A percentile compares a stretch with the other conserved stretches of the same genome.
Conservation (phyloP, 2,888 invertebrate species). For the Drepanosiphum platanoidis region DNA sequence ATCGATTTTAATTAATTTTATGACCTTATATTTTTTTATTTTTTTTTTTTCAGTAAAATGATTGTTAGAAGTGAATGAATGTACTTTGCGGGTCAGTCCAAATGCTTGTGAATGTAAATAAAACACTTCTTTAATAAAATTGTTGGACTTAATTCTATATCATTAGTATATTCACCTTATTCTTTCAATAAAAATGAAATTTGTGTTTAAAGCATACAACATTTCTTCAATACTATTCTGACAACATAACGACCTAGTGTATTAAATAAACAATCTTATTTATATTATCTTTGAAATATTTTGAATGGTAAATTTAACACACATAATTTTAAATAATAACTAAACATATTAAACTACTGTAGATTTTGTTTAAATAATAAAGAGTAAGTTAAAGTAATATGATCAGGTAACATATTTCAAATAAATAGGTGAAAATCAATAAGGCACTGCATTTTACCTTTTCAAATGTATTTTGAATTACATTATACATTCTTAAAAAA, state of each 20-base stretch:
- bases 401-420: too few relatives aligned
- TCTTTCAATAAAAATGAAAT: neutral
- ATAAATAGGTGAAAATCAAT: too few relatives aligned
- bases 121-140: slow-evolving; percentile 56
- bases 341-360: too few relatives aligned
- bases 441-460: too few relatives aligned
- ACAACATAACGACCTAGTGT: neutral
- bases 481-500: too few relatives aligned
- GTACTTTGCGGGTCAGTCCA: slow-evolving; percentile 15
- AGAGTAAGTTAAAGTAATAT: too few relatives aligned
- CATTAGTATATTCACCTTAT: neutral
- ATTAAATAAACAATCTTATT: too few relatives aligned
- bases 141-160: slow-evolving; percentile 34
- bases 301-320: too few relatives aligned
- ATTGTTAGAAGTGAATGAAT: slow-evolving; percentile 48
- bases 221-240: neutral
- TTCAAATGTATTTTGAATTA: too few relatives aligned
- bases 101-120: slow-evolving; percentile 58
- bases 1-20: neutral
- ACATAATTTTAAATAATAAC: too few relatives aligned
- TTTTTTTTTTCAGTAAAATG: slow-evolving; percentile 59
- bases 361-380: too few relatives aligned
- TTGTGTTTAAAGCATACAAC: neutral
- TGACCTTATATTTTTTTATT: neutral
- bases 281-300: too few relatives aligned